Percentiles rank a stretch among this genome's conserved stretches.
These are phyloP conservation scores for Ursus arctos DNA, from an alignment of 2,113 vertebrate genomes.

Conservation along the genomic window DNA sequence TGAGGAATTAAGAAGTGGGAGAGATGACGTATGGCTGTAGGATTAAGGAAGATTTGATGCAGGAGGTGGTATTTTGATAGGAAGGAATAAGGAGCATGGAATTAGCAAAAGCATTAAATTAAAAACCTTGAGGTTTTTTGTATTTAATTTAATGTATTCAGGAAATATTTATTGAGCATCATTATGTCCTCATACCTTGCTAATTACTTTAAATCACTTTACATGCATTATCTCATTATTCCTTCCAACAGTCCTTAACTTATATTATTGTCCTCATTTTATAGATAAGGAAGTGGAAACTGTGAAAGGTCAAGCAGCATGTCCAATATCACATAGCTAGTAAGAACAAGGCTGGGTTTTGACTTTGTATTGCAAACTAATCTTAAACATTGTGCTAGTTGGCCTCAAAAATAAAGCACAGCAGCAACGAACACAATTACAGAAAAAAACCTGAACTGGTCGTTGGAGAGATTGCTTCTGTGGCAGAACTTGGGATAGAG, in stretches of 20 bases:
- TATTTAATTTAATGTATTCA: conserved; percentile 35
- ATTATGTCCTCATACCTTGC: conserved; percentile 24
- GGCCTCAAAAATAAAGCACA: conserved; percentile 39
- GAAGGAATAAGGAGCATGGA: not conserved
- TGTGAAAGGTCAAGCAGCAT: conserved; percentile 5
- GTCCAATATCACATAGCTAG: not conserved
- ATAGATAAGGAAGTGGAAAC: conserved; percentile 30
- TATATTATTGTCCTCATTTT: conserved; percentile 52
- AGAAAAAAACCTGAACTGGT: not conserved
- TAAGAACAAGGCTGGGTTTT: conserved; percentile 21
- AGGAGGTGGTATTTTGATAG: conserved; percentile 30
- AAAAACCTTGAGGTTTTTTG: conserved; percentile 13
- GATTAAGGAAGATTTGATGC: conserved; percentile 10
- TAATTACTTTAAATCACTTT: conserved; percentile 46
- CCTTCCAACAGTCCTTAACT: conserved; percentile 5
- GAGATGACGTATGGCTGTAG: not conserved
- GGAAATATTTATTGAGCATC: conserved; percentile 61
- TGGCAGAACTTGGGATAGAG: not conserved
- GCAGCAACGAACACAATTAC: not conserved
- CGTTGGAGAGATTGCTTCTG: not conserved
- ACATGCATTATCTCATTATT: conserved; percentile 36
- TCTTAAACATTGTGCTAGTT: not conserved
- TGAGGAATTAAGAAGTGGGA: conserved; percentile 24
- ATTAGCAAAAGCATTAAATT: conserved; percentile 54
- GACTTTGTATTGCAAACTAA: not conserved